A percentile compares a stretch with the other conserved stretches of the same genome.
These are phyloP conservation scores for Donacobius atricapilla DNA, from an alignment of 2,113 vertebrate species.

Conservation along the genomic window DNA sequence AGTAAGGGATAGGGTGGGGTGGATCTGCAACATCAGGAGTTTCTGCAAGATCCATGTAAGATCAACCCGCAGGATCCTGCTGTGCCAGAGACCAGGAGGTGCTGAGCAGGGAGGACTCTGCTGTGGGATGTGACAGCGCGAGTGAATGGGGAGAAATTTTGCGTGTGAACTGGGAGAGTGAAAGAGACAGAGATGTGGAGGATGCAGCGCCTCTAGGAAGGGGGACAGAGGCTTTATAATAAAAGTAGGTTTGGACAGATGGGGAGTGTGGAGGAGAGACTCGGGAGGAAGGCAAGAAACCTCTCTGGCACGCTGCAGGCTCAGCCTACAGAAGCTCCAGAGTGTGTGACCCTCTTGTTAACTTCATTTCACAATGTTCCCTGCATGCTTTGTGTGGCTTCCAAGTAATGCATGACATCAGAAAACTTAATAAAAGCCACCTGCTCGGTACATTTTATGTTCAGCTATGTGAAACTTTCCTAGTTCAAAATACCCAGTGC, in stretches of 20 bases:
- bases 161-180: not conserved
- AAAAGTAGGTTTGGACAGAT: not conserved
- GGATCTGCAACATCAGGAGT: not conserved
- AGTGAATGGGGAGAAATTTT: not conserved
- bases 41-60: not conserved
- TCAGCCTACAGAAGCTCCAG: conserved; percentile 48
- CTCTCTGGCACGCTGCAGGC: not conserved
- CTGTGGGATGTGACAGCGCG: not conserved
- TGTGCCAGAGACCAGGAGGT: not conserved
- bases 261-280: not conserved
- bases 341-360: conserved; percentile 42
- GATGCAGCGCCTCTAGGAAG: not conserved
- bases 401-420: conserved; percentile 51
- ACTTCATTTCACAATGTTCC: conserved; percentile 58
- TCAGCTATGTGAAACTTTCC: not conserved
- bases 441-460: conserved; percentile 6
- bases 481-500: conserved; percentile 7
- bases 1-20: not conserved
- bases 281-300: not conserved
- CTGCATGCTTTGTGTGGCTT: conserved; percentile 41
- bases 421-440: conserved; percentile 56
- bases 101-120: not conserved
- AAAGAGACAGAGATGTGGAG: not conserved
- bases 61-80: not conserved
- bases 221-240: not conserved